phyloP scores from a whole-genome alignment of 2,888 invertebrate genomes.

The Antitype chi region DNA sequence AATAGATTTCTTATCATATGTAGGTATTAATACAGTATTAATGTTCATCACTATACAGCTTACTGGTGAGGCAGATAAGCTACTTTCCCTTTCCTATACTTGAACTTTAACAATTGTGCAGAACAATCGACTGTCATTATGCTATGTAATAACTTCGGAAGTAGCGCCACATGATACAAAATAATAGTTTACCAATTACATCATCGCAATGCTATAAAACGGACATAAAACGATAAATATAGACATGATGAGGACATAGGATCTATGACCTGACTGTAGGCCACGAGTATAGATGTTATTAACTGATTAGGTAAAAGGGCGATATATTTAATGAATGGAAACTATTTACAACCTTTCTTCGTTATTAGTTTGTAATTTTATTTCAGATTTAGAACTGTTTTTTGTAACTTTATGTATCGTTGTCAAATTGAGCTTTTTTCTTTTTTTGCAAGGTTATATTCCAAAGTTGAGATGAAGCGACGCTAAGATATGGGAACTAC shows the following conservation, averaged over 20 bases:
- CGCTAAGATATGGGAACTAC: not conserved
- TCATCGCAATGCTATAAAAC: constrained; percentile 41
- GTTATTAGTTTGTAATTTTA: not conserved
- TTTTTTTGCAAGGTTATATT: not conserved
- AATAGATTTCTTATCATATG: not conserved
- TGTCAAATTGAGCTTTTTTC: not conserved
- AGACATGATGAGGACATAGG: constrained; percentile 56
- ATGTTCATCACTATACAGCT: not conserved
- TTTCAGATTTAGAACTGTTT: not conserved
- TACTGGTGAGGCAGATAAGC: too few relatives aligned
- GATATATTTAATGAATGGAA: constrained; percentile 6
- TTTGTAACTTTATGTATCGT: not conserved
- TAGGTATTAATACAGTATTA: too few relatives aligned
- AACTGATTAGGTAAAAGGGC: constrained; percentile 26
- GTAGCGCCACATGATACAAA: constrained; percentile 15
- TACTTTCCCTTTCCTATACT: not conserved
- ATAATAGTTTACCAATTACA: constrained; percentile 42
- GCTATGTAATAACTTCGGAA: not conserved
- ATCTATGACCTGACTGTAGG: constrained; percentile 56
- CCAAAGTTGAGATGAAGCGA: not conserved
- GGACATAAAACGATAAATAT: constrained; percentile 50
- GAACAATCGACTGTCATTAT: not conserved
- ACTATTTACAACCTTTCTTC: not conserved
- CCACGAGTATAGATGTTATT: constrained; percentile 13
- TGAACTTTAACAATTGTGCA: not conserved